Evolutionary conservation across 2,888 invertebrate genomes (phyloP).

Genomic region (Cataglyphis rosenhaueri): DNA sequence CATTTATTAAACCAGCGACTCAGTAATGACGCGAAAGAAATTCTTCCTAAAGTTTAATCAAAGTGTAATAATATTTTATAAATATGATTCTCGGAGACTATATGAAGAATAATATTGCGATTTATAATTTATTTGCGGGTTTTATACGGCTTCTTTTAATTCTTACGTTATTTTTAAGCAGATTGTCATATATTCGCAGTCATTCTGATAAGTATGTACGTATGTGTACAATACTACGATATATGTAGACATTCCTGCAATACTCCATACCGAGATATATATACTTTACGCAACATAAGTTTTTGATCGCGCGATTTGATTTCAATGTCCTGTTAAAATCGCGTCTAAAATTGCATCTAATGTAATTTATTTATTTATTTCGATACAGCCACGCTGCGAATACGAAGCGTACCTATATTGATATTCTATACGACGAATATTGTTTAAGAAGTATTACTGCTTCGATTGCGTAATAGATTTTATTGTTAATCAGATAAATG

Average conservation of each 20-base stretch:
- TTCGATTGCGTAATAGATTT: slow-evolving; percentile 13
- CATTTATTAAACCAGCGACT: slow-evolving; percentile 52
- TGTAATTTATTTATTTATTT: slow-evolving; percentile 20
- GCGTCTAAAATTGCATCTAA: not conserved
- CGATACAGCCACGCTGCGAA: not conserved
- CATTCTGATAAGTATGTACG: slow-evolving; percentile 16
- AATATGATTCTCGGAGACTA: slow-evolving; percentile 3
- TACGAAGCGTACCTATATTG: not conserved
- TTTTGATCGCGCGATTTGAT: slow-evolving; percentile 13
- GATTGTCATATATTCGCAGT: not conserved
- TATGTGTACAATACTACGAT: not conserved
- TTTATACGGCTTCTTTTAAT: slow-evolving; percentile 9
- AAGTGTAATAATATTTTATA: slow-evolving; percentile 33
- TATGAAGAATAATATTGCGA: not conserved
- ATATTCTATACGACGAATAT: not conserved
- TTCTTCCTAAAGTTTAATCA: slow-evolving; percentile 38
- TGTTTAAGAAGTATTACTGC: slow-evolving; percentile 15
- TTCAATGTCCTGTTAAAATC: not conserved
- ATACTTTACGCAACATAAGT: not conserved
- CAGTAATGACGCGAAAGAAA: slow-evolving; percentile 34
- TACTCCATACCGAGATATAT: slow-evolving; percentile 1
- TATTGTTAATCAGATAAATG: slow-evolving; percentile 13
- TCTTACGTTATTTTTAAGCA: slow-evolving; percentile 38
- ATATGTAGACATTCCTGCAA: slow-evolving; percentile 12
- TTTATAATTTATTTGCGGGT: slow-evolving; percentile 23